Conservation (phyloP, 2,888 invertebrate genomes). For the Hirudinaria manillensis region DNA sequence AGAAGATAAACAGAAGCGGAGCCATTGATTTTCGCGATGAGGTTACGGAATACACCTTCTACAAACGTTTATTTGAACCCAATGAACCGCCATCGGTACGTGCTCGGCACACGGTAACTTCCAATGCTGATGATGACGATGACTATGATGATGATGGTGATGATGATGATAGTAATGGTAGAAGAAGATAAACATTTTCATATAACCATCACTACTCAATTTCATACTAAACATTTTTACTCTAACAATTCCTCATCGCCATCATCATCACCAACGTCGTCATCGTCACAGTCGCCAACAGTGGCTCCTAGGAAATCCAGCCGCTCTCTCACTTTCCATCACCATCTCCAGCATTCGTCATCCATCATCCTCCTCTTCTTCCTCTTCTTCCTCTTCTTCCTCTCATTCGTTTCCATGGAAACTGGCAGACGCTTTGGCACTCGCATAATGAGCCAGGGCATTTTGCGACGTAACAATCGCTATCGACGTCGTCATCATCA, state of each 20-base stretch:
- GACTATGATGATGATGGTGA: no score
- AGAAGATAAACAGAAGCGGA: slow-evolving; percentile 12
- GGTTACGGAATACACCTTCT: no score
- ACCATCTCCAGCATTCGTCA: background rate
- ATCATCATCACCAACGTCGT: slow-evolving; percentile 4
- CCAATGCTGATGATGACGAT: no score
- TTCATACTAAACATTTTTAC: background rate
- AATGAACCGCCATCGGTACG: no score
- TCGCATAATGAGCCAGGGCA: no score
- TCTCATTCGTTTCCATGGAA: no score
- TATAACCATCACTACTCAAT: background rate
- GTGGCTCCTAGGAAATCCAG: background rate
- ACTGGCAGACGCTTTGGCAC: no score
- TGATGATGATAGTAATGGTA: no score
- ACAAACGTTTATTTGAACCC: no score
- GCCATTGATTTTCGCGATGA: no score
- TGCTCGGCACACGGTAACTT: no score
- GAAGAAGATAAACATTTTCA: background rate
- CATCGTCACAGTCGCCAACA: background rate
- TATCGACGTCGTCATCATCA: background rate
- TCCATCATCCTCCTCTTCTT: background rate
- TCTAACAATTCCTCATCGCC: background rate
- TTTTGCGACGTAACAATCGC: background rate
- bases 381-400: background rate
- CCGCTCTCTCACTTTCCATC: background rate